Percentiles rank a stretch among this genome's conserved stretches.
Evolutionary conservation across 2,113 vertebrate species (phyloP).

Genomic region (Panthera uncia): DNA sequence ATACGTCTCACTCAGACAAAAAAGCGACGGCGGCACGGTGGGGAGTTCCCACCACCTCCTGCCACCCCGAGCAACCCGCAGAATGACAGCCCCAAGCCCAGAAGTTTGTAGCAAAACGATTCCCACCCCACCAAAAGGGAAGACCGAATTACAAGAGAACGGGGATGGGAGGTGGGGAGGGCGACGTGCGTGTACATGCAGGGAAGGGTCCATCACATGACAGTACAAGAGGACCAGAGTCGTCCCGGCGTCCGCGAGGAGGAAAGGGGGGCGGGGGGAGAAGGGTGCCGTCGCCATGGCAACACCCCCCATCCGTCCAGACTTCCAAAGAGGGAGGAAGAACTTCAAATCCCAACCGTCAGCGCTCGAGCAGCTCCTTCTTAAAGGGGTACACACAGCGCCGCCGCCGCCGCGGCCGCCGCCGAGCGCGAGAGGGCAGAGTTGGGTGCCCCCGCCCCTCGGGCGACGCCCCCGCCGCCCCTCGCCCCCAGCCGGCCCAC

Average conservation of each 20-base stretch:
- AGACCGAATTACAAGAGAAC: not conserved
- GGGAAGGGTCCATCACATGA: constrained; percentile 64
- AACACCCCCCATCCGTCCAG: constrained; percentile 72
- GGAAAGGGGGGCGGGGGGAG: not conserved
- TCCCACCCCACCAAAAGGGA: not conserved
- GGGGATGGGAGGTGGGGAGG: not conserved
- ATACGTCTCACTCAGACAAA: not conserved
- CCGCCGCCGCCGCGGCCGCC: constrained; percentile 48
- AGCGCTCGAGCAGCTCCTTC: constrained; percentile 84
- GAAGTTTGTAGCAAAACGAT: constrained; percentile 65
- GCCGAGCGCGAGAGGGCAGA: constrained; percentile 63
- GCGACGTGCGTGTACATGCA: not conserved
- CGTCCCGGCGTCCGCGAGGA: constrained; percentile 15
- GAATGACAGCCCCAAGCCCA: not conserved
- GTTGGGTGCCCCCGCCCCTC: constrained; percentile 67
- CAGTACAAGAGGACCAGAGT: constrained; percentile 50
- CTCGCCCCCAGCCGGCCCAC: not conserved
- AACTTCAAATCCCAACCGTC: constrained; percentile 90
- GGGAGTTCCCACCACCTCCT: not conserved
- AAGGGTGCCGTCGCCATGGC: constrained; percentile 63
- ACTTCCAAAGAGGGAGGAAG: constrained; percentile 79
- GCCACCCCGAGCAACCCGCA: not conserved
- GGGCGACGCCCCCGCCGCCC: constrained; percentile 69
- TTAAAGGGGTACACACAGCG: constrained; percentile 83
- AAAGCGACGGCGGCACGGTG: not conserved